Evolutionary conservation across 2,113 vertebrate species (phyloP).

Genomic region (Oceanodroma tethys): DNA sequence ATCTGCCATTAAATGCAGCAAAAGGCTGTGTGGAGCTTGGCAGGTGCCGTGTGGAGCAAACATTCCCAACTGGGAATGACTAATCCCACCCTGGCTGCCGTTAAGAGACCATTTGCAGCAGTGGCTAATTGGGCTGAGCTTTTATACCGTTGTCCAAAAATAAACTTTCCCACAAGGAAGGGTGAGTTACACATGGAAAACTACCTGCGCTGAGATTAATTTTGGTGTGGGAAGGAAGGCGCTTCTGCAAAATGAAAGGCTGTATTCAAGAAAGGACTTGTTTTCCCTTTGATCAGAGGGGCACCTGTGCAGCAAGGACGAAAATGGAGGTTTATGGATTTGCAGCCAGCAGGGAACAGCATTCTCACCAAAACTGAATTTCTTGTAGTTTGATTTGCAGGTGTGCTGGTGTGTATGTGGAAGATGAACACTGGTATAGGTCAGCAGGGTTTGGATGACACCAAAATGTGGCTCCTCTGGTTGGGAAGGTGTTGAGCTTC

Average conservation of each 20-base stretch:
- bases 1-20: not conserved
- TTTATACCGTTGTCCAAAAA: not conserved
- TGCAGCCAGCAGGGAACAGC: not conserved
- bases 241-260: conserved; percentile 9
- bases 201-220: not conserved
- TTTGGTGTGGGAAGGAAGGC: not conserved
- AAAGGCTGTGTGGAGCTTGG: not conserved
- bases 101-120: not conserved
- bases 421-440: accelerated
- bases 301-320: not conserved
- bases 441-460: not conserved
- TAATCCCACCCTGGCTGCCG: conserved; percentile 25
- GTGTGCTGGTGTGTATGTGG: accelerated
- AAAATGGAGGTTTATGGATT: not conserved
- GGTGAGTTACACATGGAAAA: not conserved
- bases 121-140: not conserved
- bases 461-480: not conserved
- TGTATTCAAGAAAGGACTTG: not conserved
- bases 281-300: not conserved
- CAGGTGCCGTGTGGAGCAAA: not conserved
- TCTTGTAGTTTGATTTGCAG: not conserved
- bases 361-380: not conserved
- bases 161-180: conserved; percentile 14
- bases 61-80: not conserved
- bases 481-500: not conserved